These are phyloP conservation scores for Polia nebulosa DNA, from an alignment of 2,888 invertebrate species.

Conservation along the genomic window DNA sequence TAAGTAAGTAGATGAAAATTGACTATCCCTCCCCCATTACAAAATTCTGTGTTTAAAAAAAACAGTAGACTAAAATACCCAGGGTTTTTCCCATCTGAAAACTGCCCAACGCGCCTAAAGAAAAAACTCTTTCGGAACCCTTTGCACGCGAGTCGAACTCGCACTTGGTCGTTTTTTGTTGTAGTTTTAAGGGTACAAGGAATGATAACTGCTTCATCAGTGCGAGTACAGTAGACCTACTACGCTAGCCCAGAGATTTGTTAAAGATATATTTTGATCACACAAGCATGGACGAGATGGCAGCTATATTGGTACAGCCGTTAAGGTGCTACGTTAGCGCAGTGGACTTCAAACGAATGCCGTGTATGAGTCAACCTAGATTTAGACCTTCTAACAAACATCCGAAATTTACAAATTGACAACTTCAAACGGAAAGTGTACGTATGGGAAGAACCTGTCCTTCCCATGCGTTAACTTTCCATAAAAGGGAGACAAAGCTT, in stretches of 20 bases:
- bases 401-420: not conserved
- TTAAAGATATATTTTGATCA: not conserved
- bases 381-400: not conserved
- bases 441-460: too few species aligned
- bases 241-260: not conserved
- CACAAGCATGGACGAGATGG: not conserved
- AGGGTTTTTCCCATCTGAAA: too few species aligned
- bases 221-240: not conserved
- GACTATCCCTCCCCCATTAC: too few species aligned
- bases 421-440: slow-evolving; percentile 4
- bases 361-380: not conserved
- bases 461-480: not conserved
- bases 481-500: slow-evolving; percentile 1
- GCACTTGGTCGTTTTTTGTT: not conserved
- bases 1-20: too few species aligned
- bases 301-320: not conserved
- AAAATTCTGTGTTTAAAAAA: too few species aligned
- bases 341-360: not conserved
- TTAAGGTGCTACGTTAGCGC: not conserved
- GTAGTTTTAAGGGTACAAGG: too few species aligned
- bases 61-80: too few species aligned
- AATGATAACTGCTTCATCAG: not conserved
- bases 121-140: too few species aligned
- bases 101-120: too few species aligned
- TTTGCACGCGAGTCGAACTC: too few species aligned